Conservation (phyloP, 2,888 invertebrate genomes). For the Autographa gamma region DNA sequence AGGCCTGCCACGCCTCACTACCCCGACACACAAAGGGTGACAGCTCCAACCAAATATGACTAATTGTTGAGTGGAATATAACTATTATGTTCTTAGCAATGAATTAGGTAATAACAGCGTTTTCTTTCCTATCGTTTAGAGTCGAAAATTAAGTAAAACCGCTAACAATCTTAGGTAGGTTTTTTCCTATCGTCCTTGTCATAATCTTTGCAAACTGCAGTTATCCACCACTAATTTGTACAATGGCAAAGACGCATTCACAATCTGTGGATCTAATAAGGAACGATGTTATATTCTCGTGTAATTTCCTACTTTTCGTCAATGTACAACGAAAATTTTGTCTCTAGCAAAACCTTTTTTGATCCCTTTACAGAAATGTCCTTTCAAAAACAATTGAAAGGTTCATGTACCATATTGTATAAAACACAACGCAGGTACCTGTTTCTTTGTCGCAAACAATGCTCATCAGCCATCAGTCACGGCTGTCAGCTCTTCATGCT, state of each 20-base stretch:
- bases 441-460: slow-evolving; percentile 53
- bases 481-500: slow-evolving; percentile 63
- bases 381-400: background rate
- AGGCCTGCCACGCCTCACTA: slow-evolving; percentile 71
- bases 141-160: too few relatives aligned
- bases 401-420: slow-evolving; percentile 6
- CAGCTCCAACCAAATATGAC: slow-evolving; percentile 46
- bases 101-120: background rate
- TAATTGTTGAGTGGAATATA: slow-evolving; percentile 29
- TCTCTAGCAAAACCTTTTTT: background rate
- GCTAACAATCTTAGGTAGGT: too few relatives aligned
- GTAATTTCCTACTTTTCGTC: too few relatives aligned
- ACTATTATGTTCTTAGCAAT: background rate
- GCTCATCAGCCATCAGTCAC: slow-evolving; percentile 66
- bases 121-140: too few relatives aligned
- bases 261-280: too few relatives aligned
- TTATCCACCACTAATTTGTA: too few relatives aligned
- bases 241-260: too few relatives aligned
- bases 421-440: background rate
- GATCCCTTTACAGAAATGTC: background rate
- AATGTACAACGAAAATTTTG: too few relatives aligned
- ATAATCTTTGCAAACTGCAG: too few relatives aligned
- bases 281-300: too few relatives aligned
- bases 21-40: slow-evolving; percentile 47
- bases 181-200: too few relatives aligned